Base-by-base conservation (phyloP, 1,140 invertebrate species). In the Melitaea cinxia region DNA sequence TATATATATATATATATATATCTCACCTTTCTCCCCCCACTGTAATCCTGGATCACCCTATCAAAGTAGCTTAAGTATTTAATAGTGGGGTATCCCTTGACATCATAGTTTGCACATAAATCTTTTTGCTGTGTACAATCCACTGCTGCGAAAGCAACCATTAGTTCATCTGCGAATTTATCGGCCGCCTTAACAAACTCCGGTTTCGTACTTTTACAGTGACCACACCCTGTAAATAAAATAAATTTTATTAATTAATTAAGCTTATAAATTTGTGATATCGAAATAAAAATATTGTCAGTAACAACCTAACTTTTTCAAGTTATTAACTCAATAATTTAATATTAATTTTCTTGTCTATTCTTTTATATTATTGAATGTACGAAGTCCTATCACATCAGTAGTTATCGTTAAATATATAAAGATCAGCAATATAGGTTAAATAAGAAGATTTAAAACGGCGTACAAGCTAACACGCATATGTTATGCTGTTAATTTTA, bases 121-220 rank as follows among this genome's bases (percentile, higher is more conserved):
- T 88, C 75, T 30, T 91, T 84, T 45, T 95, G 88, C 24, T 91
- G 83, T 1, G 96, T 97, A 78, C 97, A 98, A 88, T 98, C 97
- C 0, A 98, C 93, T 9, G 96, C 97, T 3, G 93, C 95, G 87
- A 97, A 96, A 12, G 94, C 93, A 5, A 96, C 93, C 89, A 95
- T 93, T 6, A 94, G 90, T 80, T 95, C 94, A 65, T 95, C 94
- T 30, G 94, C 94, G 71, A 96, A 94, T 30, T 92, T 83, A 50
- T 94, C 94, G 6, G 97, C 97, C 3, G 96, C 96, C 37, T 92
- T 91, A 14, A 92, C 93, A 79, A 96, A 97, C 86, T 97, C 96
- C 12, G 97, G 96, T 85, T 98, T 98, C 0, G 96, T 94, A 72
- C 94, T 94, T 80, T 97, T 98, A 82, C 97, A 98, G 85, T 98